phyloP scores from a whole-genome alignment of 2,888 invertebrate genomes.

The Melanophora roralis region DNA sequence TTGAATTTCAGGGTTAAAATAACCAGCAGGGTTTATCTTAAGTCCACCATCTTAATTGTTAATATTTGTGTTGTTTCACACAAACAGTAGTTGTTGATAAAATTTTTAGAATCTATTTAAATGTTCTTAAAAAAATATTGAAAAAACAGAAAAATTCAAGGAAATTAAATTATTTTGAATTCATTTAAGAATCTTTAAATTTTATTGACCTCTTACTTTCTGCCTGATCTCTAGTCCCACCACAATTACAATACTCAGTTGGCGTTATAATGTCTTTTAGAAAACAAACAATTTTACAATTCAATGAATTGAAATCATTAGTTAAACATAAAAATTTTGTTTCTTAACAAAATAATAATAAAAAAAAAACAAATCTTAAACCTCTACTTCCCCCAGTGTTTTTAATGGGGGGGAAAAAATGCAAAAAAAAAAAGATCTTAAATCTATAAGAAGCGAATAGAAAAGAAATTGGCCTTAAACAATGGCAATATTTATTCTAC shows the following conservation, averaged over 20 bases:
- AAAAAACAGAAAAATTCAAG: neutral
- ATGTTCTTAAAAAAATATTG: neutral
- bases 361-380: conserved; percentile 29
- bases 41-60: conserved; percentile 53
- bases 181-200: neutral
- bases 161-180: neutral
- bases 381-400: neutral
- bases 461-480: conserved; percentile 19
- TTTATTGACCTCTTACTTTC: neutral
- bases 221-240: neutral
- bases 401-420: neutral
- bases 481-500: conserved; percentile 18
- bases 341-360: neutral
- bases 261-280: conserved; percentile 39
- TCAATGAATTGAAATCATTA: conserved; percentile 58
- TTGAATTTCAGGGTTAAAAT: conserved; percentile 4
- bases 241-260: conserved; percentile 21
- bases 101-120: neutral
- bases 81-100: neutral
- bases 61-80: conserved; percentile 36
- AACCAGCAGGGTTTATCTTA: conserved; percentile 15
- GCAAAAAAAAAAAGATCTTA: neutral
- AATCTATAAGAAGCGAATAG: conserved; percentile 32
- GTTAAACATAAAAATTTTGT: conserved; percentile 48
- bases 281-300: conserved; percentile 54